Percentiles rank a stretch among this genome's conserved stretches.
These are phyloP conservation scores for Trachymyrmex septentrionalis DNA, from an alignment of 1,140 invertebrate species.

Conservation along the genomic window DNA sequence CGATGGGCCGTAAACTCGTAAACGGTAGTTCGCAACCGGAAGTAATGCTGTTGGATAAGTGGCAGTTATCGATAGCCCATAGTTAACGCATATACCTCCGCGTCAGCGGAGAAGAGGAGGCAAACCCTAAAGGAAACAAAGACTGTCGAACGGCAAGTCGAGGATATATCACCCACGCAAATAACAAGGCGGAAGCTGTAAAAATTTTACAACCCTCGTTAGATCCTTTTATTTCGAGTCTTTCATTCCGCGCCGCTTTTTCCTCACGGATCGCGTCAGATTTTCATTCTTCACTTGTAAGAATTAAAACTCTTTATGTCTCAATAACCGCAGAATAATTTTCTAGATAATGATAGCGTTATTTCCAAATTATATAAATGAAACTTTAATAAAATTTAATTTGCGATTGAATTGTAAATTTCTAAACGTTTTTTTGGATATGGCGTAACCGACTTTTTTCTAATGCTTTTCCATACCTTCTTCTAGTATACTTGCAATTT, in stretches of 20 bases:
- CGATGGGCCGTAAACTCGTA: conserved; percentile 80
- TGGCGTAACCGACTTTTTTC: too few species aligned
- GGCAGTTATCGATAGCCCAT: conserved; percentile 82
- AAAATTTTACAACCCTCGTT: conserved; percentile 80
- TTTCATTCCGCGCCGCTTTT: conserved; percentile 1
- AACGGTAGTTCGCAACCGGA: conserved; percentile 83
- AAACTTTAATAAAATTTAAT: background rate
- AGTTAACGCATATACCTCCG: conserved; percentile 72
- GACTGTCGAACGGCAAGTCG: conserved; percentile 13
- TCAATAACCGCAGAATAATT: background rate
- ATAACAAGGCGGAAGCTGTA: conserved; percentile 77
- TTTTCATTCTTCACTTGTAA: background rate
- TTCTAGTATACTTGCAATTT: too few species aligned
- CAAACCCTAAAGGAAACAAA: conserved; percentile 54
- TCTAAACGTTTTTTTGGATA: too few species aligned
- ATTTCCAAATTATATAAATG: background rate
- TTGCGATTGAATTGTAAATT: background rate
- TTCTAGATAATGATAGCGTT: background rate
- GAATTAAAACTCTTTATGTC: background rate
- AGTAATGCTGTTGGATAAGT: conserved; percentile 82
- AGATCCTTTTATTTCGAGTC: conserved; percentile 67
- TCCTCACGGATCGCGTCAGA: background rate
- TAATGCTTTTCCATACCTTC: too few species aligned
- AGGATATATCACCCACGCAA: conserved; percentile 70
- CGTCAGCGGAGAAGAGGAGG: conserved; percentile 6